phyloP scores from a whole-genome alignment of 2,888 invertebrate species.

The Lasioglossum villosulum region DNA sequence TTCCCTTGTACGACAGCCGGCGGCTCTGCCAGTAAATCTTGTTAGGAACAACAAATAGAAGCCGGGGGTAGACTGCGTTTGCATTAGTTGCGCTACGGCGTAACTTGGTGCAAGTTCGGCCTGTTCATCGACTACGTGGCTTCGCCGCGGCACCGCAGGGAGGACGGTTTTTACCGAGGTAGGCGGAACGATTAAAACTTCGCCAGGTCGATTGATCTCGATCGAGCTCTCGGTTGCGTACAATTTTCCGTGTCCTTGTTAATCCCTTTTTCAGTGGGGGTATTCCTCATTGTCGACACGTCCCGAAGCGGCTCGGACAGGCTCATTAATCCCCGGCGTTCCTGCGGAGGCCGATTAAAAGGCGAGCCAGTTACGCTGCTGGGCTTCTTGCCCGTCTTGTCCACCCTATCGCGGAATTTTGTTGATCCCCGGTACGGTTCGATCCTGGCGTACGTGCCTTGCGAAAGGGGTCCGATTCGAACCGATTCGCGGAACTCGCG shows the following conservation, averaged over 20 bases:
- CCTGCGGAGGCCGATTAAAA: conserved; percentile 53
- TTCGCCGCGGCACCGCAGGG: neutral
- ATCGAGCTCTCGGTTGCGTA: conserved; percentile 23
- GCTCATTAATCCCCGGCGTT: conserved; percentile 67
- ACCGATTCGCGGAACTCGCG: conserved; percentile 60
- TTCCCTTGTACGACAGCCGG: conserved; percentile 2
- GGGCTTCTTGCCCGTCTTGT: conserved; percentile 48
- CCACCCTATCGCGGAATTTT: conserved; percentile 59
- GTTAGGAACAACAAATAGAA: conserved; percentile 56
- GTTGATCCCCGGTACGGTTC: conserved; percentile 49
- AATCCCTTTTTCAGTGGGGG: conserved; percentile 30
- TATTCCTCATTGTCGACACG: conserved; percentile 69
- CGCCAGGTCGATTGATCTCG: conserved; percentile 58
- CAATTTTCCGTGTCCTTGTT: conserved; percentile 43
- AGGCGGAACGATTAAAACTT: conserved; percentile 69
- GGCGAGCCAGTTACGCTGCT: conserved; percentile 41
- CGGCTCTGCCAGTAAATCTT: conserved; percentile 31
- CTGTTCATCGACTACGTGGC: conserved; percentile 22
- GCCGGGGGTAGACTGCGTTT: conserved; percentile 25
- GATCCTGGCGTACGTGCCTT: conserved; percentile 34
- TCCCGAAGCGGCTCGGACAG: conserved; percentile 51
- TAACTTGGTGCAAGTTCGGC: conserved; percentile 49
- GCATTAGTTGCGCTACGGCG: conserved; percentile 26
- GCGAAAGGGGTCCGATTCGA: conserved; percentile 34
- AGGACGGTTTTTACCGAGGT: conserved; percentile 33